Conservation (phyloP, 2,888 invertebrate genomes). For the Drosophila neutralis region DNA sequence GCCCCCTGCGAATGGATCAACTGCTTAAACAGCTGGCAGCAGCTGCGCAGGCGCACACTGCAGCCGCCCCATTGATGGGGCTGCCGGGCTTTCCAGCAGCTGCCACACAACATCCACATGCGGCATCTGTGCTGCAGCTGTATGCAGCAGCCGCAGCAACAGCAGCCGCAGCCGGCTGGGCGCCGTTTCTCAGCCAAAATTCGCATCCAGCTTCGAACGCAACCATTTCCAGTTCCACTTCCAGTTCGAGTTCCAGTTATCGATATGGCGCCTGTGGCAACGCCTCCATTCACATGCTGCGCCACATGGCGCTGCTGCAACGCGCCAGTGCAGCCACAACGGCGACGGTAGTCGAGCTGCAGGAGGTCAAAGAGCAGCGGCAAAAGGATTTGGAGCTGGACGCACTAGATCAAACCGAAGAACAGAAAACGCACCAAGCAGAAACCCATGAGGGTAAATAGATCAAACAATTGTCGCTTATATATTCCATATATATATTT, state of each 20-base stretch:
- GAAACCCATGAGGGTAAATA: constrained; percentile 23
- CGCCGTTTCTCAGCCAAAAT: constrained; percentile 86
- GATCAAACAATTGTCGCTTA: background rate
- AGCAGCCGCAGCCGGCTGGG: constrained; percentile 85
- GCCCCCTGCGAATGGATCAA: constrained; percentile 72
- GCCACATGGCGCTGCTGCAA: constrained; percentile 67
- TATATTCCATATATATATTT: background rate
- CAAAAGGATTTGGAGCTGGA: constrained; percentile 23
- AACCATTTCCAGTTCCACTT: constrained; percentile 15
- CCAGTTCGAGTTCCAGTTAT: constrained; percentile 28
- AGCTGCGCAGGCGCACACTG: constrained; percentile 64
- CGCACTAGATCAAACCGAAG: background rate
- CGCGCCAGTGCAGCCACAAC: constrained; percentile 44
- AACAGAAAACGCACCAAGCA: background rate
- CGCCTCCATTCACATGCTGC: constrained; percentile 60
- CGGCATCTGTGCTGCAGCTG: constrained; percentile 87
- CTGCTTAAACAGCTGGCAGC: constrained; percentile 87
- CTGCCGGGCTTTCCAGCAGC: constrained; percentile 4
- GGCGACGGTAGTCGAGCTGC: constrained; percentile 3
- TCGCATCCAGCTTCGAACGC: constrained; percentile 1
- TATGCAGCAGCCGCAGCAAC: constrained; percentile 89
- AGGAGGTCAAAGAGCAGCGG: constrained; percentile 16
- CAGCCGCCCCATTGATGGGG: constrained; percentile 19
- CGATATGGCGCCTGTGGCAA: constrained; percentile 23
- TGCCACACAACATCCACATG: constrained; percentile 31